These are phyloP conservation scores for Hypothenemus hampei DNA, from an alignment of 1,140 invertebrate species.

Conservation along the genomic window DNA sequence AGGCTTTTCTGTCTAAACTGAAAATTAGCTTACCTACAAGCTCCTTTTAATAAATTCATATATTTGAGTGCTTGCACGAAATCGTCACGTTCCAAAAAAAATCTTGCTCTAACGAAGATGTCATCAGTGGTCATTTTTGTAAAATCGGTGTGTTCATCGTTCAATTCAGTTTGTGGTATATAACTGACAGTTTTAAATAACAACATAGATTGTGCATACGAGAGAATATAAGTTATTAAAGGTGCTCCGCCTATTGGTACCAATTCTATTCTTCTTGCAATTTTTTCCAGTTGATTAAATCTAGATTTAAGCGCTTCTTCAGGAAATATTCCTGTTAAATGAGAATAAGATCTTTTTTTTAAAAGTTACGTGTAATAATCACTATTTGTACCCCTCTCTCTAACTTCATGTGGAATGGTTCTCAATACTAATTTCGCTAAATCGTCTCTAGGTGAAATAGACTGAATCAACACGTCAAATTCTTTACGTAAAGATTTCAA, in stretches of 20 bases:
- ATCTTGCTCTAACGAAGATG: conserved; percentile 81
- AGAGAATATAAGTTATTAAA: conserved; percentile 77
- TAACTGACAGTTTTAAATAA: conserved; percentile 59
- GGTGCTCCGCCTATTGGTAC: conserved; percentile 73
- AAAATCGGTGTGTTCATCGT: conserved; percentile 63
- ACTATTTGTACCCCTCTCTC: conserved; percentile 52
- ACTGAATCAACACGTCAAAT: conserved; percentile 61
- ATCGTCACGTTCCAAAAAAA: conserved; percentile 80
- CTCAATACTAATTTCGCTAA: conserved; percentile 67
- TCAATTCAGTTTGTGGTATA: conserved; percentile 63
- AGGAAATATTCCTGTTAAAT: conserved; percentile 64
- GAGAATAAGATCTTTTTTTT: neutral
- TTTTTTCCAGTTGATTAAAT: conserved; percentile 72
- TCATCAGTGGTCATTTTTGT: conserved; percentile 75
- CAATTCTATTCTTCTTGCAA: conserved; percentile 70
- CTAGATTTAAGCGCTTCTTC: conserved; percentile 78
- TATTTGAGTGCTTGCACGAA: conserved; percentile 79
- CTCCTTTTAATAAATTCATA: conserved; percentile 84
- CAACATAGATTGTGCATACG: conserved; percentile 76
- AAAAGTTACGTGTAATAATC: neutral
- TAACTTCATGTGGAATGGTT: conserved; percentile 70
- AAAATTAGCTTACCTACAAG: conserved; percentile 47
- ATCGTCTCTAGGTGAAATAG: conserved; percentile 58
- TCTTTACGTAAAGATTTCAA: conserved; percentile 71
- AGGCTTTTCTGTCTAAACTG: neutral